Conservation (phyloP, 2,113 vertebrate genomes). For the Thryonomys swinderianus region DNA sequence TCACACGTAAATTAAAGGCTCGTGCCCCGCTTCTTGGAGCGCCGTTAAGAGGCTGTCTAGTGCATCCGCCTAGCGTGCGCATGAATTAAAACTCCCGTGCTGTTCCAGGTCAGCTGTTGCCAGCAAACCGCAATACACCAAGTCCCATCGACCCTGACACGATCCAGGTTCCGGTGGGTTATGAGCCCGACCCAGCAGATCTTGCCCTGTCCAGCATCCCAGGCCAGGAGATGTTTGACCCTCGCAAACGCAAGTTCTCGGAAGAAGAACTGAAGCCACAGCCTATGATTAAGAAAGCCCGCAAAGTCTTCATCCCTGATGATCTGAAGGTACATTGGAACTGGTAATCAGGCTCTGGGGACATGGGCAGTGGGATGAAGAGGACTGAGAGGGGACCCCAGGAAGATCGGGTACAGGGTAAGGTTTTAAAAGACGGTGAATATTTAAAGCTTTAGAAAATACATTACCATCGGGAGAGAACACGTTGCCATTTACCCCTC, state of each 20-base stretch:
- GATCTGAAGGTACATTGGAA: slow-evolving; percentile 97
- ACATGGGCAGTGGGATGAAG: background rate
- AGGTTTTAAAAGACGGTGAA: no score
- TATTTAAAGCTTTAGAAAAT: background rate
- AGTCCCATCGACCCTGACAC: slow-evolving; percentile 98
- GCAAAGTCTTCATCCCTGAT: slow-evolving; percentile 98
- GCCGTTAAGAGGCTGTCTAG: background rate
- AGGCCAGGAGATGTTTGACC: slow-evolving; percentile 98
- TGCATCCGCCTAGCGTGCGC: background rate
- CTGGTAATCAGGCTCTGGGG: slow-evolving; percentile 81
- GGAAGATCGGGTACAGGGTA: background rate
- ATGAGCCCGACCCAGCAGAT: slow-evolving; percentile 96
- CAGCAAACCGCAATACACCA: slow-evolving; percentile 93
- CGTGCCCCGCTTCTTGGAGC: background rate
- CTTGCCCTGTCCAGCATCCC: slow-evolving; percentile 98
- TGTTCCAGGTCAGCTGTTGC: slow-evolving; percentile 88
- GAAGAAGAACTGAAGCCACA: slow-evolving; percentile 98
- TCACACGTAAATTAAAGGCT: background rate
- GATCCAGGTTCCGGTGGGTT: slow-evolving; percentile 95
- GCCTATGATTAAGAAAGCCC: slow-evolving; percentile 99
- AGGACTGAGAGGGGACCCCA: background rate
- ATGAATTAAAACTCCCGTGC: slow-evolving; percentile 1
- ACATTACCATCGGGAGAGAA: background rate
- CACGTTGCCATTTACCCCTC: background rate
- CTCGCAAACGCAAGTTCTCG: slow-evolving; percentile 96